These are phyloP conservation scores for Ganaspis brasiliensis DNA, from an alignment of 2,888 invertebrate genomes.

Conservation along the genomic window DNA sequence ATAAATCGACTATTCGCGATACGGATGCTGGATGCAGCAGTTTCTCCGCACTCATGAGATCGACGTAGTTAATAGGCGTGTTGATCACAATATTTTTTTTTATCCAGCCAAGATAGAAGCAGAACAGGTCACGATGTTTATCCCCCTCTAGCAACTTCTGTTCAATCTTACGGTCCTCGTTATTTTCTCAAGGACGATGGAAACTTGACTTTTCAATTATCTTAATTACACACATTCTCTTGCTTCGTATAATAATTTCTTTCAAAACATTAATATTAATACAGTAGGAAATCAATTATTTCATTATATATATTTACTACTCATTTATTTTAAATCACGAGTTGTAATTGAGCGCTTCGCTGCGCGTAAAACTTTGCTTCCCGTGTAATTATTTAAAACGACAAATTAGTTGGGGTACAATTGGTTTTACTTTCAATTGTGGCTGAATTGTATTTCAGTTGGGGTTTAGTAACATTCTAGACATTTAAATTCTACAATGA, in stretches of 20 bases:
- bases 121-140: slow-evolving; percentile 38
- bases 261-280: not conserved
- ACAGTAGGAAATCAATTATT: not conserved
- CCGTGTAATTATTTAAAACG: too few species aligned
- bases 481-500: too few species aligned
- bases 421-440: too few species aligned
- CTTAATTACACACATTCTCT: slow-evolving; percentile 3
- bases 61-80: slow-evolving; percentile 24
- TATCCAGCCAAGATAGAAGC: slow-evolving; percentile 23
- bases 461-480: too few species aligned
- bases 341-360: too few species aligned
- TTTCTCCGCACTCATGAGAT: not conserved
- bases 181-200: slow-evolving; percentile 17
- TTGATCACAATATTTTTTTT: slow-evolving; percentile 36
- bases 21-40: slow-evolving; percentile 6
- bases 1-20: slow-evolving; percentile 15
- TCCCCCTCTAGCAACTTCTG: not conserved
- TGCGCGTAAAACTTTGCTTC: too few species aligned
- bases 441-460: too few species aligned
- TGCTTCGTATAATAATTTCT: not conserved
- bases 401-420: too few species aligned
- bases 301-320: not conserved
- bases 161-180: slow-evolving; percentile 17
- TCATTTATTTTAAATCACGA: too few species aligned
- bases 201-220: slow-evolving; percentile 11